Base-by-base conservation (phyloP, 1,140 invertebrate genomes). In the Drosophila kanapiae region DNA sequence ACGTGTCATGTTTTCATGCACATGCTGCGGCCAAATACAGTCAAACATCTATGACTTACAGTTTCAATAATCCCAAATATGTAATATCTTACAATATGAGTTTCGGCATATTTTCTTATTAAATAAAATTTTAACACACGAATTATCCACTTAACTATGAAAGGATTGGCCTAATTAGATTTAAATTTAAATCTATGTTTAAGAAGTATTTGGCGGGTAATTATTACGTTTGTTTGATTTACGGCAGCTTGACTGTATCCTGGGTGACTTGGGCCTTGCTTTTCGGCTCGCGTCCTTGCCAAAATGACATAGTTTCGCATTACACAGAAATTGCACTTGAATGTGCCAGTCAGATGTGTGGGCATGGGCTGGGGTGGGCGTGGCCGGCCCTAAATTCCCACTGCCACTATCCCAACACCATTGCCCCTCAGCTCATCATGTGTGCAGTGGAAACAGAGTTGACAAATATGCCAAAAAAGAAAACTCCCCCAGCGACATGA, bases 261-360 rank as follows among this genome's bases (percentile, higher is more conserved):
- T 43, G 40, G 23, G 11, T 59, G 16, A 54, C 42, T 37, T 69
- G 81, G 37, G 47, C 51, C 72, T 31, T 60, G 62, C 33, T 64
- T 67, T 72, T 78, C 59, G 63, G 70, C 61, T 61, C 57, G 71
- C 72, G 62, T 85, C 78, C 67, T 78, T 90, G 77, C 62, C 81
- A 58, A 85, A 90, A 85, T 90, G 85, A 84, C 75, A 88, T 91
- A 85, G 85, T 90, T 90, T 90, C 85, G 78, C 61, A 90, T 90
- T 90, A 85, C 85, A 80, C 81, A 82, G 75, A 90, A 90, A 90
- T 90, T 90, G 85, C 85, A 90, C 85, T 90, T 90, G 85, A 90
- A 90, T 80, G 68, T 85, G 86, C 70, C 85, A 84, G 74, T 70
- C 69, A 64, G 61, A 53, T 78, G 56, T 63, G 54, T 37, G 43